A percentile compares a stretch with the other conserved stretches of the same genome.
Conservation (phyloP, 2,888 invertebrate genomes). For the Drosophila phalerata region DNA sequence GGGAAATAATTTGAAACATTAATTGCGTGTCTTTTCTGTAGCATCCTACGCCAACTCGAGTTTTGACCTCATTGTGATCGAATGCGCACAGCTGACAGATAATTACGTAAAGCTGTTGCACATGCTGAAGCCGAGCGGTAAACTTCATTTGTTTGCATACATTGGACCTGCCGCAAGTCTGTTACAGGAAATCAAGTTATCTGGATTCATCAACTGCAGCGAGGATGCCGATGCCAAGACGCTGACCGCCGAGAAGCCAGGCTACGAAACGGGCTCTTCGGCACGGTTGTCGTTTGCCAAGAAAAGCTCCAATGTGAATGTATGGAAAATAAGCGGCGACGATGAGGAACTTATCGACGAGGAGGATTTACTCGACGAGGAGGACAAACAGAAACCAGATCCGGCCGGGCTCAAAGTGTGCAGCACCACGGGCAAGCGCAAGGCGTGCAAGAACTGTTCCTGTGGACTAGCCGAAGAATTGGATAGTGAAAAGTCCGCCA, state of each 20-base stretch:
- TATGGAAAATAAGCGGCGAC: slow-evolving; percentile 91
- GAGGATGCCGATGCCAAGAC: slow-evolving; percentile 73
- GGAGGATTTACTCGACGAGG: slow-evolving; percentile 94
- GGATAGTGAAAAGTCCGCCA: slow-evolving; percentile 87
- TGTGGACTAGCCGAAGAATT: slow-evolving; percentile 99
- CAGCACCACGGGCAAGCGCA: slow-evolving; percentile 94
- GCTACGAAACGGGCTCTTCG: slow-evolving; percentile 90
- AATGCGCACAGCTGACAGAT: slow-evolving; percentile 82
- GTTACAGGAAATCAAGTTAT: slow-evolving; percentile 87
- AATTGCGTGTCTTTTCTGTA: slow-evolving; percentile 77
- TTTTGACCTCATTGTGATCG: slow-evolving; percentile 87
- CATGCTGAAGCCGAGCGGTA: slow-evolving; percentile 89
- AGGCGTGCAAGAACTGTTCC: slow-evolving; percentile 98
- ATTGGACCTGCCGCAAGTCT: slow-evolving; percentile 84
- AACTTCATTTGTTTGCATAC: slow-evolving; percentile 86
- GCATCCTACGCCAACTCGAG: slow-evolving; percentile 87
- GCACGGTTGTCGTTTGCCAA: slow-evolving; percentile 86
- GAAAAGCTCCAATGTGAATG: slow-evolving; percentile 83
- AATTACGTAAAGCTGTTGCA: slow-evolving; percentile 87
- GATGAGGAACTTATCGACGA: slow-evolving; percentile 93
- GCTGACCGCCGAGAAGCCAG: slow-evolving; percentile 88
- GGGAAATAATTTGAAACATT: slow-evolving; percentile 3
- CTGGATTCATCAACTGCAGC: slow-evolving; percentile 87
- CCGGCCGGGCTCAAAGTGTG: slow-evolving; percentile 93
- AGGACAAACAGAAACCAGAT: slow-evolving; percentile 95